Evolutionary conservation across 2,113 vertebrate genomes (phyloP).

Genomic region (Orientallactaga bullata): DNA sequence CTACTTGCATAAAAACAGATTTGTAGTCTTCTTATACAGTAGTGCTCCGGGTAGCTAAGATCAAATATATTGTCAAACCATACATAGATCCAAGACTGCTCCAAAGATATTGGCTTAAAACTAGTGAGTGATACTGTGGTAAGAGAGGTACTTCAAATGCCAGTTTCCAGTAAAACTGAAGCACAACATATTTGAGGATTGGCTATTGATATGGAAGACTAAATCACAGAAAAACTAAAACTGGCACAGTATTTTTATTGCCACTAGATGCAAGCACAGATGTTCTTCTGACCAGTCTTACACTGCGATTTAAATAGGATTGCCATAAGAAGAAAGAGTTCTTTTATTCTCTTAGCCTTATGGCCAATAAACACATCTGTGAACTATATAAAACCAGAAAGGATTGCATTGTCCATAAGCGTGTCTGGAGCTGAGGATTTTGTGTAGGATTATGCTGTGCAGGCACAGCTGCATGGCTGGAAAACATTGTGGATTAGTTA

Average conservation of each 20-base stretch:
- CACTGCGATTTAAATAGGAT: not conserved
- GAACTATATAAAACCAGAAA: constrained; percentile 65
- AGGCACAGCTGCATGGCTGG: constrained; percentile 70
- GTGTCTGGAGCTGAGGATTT: constrained; percentile 63
- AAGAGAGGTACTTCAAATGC: not conserved
- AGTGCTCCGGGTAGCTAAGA: not conserved
- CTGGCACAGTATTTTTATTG: not conserved
- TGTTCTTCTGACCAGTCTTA: not conserved
- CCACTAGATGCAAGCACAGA: constrained; percentile 13
- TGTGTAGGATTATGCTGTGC: constrained; percentile 57
- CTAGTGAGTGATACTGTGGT: not conserved
- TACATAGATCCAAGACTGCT: not conserved
- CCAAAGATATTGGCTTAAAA: not conserved
- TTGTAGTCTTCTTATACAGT: not conserved
- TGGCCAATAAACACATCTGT: constrained; percentile 67
- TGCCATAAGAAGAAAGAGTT: not conserved
- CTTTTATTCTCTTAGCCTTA: constrained; percentile 67
- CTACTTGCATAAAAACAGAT: not conserved
- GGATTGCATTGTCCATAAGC: constrained; percentile 64
- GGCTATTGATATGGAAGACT: not conserved
- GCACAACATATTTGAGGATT: not conserved
- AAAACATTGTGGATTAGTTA: constrained; percentile 48
- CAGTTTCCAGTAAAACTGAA: not conserved
- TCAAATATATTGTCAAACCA: not conserved
- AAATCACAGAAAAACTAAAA: constrained; percentile 31